phyloP scores from a whole-genome alignment of 2,797 vertebrate species.

The Hippocampus kuda region DNA sequence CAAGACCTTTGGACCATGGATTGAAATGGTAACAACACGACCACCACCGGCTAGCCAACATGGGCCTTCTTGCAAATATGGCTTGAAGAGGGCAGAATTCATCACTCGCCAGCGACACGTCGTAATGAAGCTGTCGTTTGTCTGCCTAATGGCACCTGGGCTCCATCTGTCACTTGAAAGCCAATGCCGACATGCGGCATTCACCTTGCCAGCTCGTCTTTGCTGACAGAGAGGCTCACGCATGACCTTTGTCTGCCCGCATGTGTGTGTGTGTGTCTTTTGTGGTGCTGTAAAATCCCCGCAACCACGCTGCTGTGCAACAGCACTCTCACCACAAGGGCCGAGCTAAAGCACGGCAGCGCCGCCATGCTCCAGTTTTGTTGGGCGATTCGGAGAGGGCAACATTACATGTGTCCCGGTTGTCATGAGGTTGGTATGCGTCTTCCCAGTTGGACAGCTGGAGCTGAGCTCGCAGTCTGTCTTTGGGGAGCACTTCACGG shows the following conservation, averaged over 20 bases:
- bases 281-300: slow-evolving; percentile 37
- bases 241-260: slow-evolving; percentile 32
- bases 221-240: slow-evolving; percentile 26
- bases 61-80: slow-evolving; percentile 50
- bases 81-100: slow-evolving; percentile 51
- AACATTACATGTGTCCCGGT: slow-evolving; percentile 56
- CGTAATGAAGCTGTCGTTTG: slow-evolving; percentile 67
- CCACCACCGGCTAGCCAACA: slow-evolving; percentile 14
- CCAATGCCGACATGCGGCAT: slow-evolving; percentile 34
- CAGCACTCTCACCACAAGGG: slow-evolving; percentile 26
- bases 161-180: slow-evolving; percentile 63
- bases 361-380: slow-evolving; percentile 29
- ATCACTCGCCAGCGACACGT: slow-evolving; percentile 58
- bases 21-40: slow-evolving; percentile 29
- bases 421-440: slow-evolving; percentile 28
- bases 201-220: slow-evolving; percentile 60
- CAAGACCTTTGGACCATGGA: not conserved
- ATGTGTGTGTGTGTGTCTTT: slow-evolving; percentile 11
- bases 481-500: slow-evolving; percentile 57
- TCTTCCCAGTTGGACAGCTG: slow-evolving; percentile 51
- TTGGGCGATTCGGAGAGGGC: slow-evolving; percentile 21
- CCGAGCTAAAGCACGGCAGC: slow-evolving; percentile 27
- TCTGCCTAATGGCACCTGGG: slow-evolving; percentile 68
- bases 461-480: slow-evolving; percentile 46
- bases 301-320: slow-evolving; percentile 27